phyloP scores from a whole-genome alignment of 2,113 vertebrate species.

The Neopipo cinnamomea region DNA sequence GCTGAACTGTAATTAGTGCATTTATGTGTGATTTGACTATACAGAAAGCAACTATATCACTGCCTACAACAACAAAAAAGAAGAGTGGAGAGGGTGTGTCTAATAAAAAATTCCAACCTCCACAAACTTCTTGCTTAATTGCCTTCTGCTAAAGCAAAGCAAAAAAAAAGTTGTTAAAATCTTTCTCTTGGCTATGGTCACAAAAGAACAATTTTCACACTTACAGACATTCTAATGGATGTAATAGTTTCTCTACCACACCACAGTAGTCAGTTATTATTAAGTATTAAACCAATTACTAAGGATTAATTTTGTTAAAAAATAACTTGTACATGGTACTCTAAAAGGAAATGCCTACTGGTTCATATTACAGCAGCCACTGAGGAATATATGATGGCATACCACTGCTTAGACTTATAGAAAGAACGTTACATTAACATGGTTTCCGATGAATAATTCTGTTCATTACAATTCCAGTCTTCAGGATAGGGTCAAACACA shows the following conservation, averaged over 20 bases:
- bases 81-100: background rate
- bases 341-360: background rate
- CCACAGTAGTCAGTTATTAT: background rate
- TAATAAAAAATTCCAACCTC: background rate
- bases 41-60: background rate
- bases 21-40: background rate
- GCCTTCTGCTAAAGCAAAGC: background rate
- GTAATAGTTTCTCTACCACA: background rate
- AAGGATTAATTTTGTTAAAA: background rate
- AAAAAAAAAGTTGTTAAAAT: background rate
- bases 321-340: background rate
- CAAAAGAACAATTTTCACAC: background rate
- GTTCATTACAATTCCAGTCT: background rate
- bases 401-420: background rate
- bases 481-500: background rate
- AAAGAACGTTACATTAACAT: background rate
- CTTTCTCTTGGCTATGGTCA: background rate
- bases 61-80: background rate
- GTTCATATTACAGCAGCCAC: background rate
- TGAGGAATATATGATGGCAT: background rate
- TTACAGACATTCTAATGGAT: background rate
- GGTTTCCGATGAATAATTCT: background rate
- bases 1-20: background rate
- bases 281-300: conserved; percentile 30
- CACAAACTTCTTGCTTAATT: background rate